Evolutionary conservation across 1,140 invertebrate genomes (phyloP), one percentile per base, ranked within the genome.

Genomic region (Araneus ventricosus): DNA sequence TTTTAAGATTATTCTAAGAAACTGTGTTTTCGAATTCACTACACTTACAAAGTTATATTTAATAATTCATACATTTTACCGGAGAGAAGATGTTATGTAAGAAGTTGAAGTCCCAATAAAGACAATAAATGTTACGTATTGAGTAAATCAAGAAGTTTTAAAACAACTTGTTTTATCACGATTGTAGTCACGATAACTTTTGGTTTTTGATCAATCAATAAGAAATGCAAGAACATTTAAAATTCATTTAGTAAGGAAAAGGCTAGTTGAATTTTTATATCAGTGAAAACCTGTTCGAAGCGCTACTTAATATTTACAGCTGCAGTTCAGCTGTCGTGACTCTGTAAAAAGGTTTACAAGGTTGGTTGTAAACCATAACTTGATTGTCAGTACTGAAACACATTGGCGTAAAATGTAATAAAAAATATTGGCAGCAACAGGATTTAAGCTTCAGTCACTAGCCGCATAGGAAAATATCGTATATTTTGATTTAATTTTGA

Each of bases 321-420:
- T 34, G 70, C 17, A 24, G 70, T 75, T 75, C 70, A 75, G 10
- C 67, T 30, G 30, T 75, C 70, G 34, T 75, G 70, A 75, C 70
- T 34, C 4, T 75, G 30, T 37, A 37, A 22, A 75, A 75, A 4
- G 70, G 30, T 75, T 75, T 37, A 34, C 34, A 20, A 75, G 30
- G 70, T 75, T 75, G 70, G 70, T 22, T 75, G 70, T 75, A 75
- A 75, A 75, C 70, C 34, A 75, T 34, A 75, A 75, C 30, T 34
- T 34, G 30, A 34, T 75, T 75, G 70, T 75, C 70, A 34, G 70
- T 75, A 75, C 30, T 75, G 70, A 37, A 75, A 20, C 34, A 75
- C 17, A 34, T 75, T 30, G 70, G 30, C 30, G 30, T 75, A 75
- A 75, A 37, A 75, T 20, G 70, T 34, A 75, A 75, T 75, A 75